Percentiles rank a stretch among this genome's conserved stretches.
These are phyloP conservation scores for Austrofundulus limnaeus DNA, from an alignment of 2,113 vertebrate species.

Conservation along the genomic window DNA sequence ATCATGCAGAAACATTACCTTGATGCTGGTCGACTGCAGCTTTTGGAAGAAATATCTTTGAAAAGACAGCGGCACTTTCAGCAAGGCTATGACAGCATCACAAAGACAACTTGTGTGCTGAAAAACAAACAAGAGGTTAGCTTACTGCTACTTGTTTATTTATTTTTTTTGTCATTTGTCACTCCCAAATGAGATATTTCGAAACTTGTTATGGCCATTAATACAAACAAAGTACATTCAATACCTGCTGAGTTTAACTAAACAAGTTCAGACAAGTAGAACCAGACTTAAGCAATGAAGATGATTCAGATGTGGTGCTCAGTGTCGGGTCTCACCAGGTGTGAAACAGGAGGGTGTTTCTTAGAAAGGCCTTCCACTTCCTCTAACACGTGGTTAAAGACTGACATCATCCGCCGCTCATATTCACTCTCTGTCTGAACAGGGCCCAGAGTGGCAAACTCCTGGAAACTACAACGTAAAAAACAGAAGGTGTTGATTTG, in stretches of 20 bases:
- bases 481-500: no score
- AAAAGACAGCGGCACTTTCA: constrained; percentile 96
- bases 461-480: constrained; percentile 93
- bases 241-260: no score
- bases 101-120: constrained; percentile 95
- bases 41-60: constrained; percentile 99
- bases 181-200: no score
- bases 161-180: not conserved
- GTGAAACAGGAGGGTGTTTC: constrained; percentile 94
- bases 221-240: no score
- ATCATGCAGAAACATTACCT: no score
- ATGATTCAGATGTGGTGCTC: no score
- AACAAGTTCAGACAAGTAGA: no score
- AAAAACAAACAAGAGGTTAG: constrained; percentile 46
- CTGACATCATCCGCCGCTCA: constrained; percentile 92
- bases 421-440: constrained; percentile 91
- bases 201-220: no score
- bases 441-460: constrained; percentile 83
- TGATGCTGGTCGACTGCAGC: constrained; percentile 97
- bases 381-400: constrained; percentile 90
- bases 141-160: not conserved
- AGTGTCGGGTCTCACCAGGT: constrained; percentile 82
- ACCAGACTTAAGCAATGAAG: no score
- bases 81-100: constrained; percentile 89
- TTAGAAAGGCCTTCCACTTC: constrained; percentile 91